These are phyloP conservation scores for Grallaria varia DNA, from an alignment of 2,113 vertebrate genomes.

Conservation along the genomic window DNA sequence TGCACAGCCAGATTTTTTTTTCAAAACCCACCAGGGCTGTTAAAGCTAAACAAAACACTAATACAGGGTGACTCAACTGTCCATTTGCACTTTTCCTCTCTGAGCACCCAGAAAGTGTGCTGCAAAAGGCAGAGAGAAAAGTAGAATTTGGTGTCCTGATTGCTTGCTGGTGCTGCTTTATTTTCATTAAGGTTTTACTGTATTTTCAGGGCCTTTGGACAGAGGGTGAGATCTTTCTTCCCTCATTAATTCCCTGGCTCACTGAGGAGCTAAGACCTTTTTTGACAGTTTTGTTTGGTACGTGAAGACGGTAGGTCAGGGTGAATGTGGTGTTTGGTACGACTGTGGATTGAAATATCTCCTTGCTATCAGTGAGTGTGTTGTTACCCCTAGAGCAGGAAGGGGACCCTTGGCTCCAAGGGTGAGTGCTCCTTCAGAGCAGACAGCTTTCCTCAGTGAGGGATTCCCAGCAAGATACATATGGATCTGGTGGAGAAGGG, in stretches of 20 bases:
- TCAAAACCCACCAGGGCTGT: neutral
- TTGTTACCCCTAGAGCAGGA: neutral
- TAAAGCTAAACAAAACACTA: neutral
- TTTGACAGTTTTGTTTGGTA: neutral
- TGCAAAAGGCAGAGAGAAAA: neutral
- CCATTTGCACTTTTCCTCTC: neutral
- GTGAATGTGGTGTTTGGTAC: neutral
- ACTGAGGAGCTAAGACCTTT: neutral
- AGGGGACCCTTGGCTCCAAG: neutral
- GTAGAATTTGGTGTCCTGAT: neutral
- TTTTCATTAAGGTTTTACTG: neutral
- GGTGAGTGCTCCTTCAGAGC: neutral
- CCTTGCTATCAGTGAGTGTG: neutral
- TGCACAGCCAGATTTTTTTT: neutral
- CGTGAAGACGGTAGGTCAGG: accelerated
- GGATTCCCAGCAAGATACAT: neutral
- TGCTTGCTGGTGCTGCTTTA: accelerated
- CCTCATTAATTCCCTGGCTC: neutral
- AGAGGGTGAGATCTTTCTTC: neutral
- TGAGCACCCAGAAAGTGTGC: neutral
- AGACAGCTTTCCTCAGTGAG: accelerated
- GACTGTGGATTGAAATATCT: neutral
- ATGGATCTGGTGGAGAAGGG: neutral
- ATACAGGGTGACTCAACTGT: neutral
- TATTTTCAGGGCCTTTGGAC: neutral